Percentiles rank a stretch among this genome's conserved stretches.
Conservation (phyloP, 1,140 invertebrate genomes). For the Acromyrmex heyeri region DNA sequence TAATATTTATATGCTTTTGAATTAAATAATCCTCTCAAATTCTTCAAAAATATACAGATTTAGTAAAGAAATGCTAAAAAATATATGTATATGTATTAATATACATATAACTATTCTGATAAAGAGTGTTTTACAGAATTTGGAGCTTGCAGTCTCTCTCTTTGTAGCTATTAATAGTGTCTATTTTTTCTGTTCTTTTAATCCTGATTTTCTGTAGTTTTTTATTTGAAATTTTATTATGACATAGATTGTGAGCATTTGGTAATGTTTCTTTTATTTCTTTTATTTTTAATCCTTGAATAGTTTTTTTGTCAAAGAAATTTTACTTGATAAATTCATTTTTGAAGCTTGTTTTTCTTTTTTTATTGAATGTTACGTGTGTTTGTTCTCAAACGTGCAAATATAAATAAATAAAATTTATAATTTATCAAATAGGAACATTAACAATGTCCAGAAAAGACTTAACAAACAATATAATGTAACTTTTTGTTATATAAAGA, state of each 20-base stretch:
- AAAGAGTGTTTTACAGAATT: conserved; percentile 47
- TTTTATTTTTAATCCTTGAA: conserved; percentile 14
- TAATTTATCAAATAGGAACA: neutral
- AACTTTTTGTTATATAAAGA: neutral
- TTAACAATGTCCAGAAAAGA: neutral
- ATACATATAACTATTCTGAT: too few relatives aligned
- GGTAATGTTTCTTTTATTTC: conserved; percentile 37
- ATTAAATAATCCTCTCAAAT: conserved; percentile 44
- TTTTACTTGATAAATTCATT: conserved; percentile 5
- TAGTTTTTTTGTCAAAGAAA: conserved; percentile 21
- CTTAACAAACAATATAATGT: neutral
- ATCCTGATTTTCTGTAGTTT: conserved; percentile 53
- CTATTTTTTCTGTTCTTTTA: conserved; percentile 53
- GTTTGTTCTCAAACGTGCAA: conserved; percentile 14
- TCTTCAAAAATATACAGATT: conserved; percentile 28
- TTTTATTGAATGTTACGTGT: conserved; percentile 11
- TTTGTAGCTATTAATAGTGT: conserved; percentile 52
- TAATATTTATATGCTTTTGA: conserved; percentile 55
- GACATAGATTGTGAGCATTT: conserved; percentile 43
- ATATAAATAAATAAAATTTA: neutral
- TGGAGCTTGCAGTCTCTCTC: conserved; percentile 59
- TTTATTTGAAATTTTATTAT: conserved; percentile 48
- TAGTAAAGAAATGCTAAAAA: conserved; percentile 33
- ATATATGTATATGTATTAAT: neutral
- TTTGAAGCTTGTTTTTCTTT: neutral